Evolutionary conservation across 2,888 invertebrate genomes (phyloP), one percentile per base, ranked within the genome.

Genomic region (Clitarchus hookeri): DNA sequence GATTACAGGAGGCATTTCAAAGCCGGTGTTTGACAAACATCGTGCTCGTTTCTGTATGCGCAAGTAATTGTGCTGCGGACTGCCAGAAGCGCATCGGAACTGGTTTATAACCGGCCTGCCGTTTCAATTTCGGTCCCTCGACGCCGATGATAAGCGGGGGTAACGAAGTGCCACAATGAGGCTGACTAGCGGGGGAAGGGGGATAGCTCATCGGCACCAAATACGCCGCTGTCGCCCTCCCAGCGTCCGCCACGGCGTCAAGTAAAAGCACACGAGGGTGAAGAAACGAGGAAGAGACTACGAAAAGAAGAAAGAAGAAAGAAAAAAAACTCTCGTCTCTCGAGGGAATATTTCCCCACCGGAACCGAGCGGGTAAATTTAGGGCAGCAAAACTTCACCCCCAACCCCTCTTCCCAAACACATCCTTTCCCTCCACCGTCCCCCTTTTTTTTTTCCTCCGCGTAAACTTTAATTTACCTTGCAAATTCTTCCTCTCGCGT

Each of bases 391-490:
- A 65, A 65, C 19, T 23, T 65, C n/a, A 8, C n/a, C n/a, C 8
- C 65, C 16, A 12, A 6, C 16, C 23, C 65, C 23, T 9, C n/a
- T 65, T 65, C 65, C n/a, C n/a, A n/a, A 0, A 65, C 65, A 11
- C 19, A n/a, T 65, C 65, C n/a, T 23, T 65, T 23, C n/a, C 65
- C 8, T 16, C 65, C 25, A 26, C 48, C 53, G 12, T 80, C 53
- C 26, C 53, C 48, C 44, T 16, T 23, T 36, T 44, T 36, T 36
- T 36, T 36, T 36, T 4, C 36, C 1, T 36, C 84, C 84, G 44
- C 84, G 78, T 84, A 78, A 84, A 84, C 77, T 44, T 78, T 44
- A 85, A 85, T 85, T 85, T 85, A 85, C 85, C 85, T 85, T 85
- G 85, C 85, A 85, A 85, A 85, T 85, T 53, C 27, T 65, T 65